Base-by-base conservation (phyloP, 2,888 invertebrate species). In the Orthosia gracilis region DNA sequence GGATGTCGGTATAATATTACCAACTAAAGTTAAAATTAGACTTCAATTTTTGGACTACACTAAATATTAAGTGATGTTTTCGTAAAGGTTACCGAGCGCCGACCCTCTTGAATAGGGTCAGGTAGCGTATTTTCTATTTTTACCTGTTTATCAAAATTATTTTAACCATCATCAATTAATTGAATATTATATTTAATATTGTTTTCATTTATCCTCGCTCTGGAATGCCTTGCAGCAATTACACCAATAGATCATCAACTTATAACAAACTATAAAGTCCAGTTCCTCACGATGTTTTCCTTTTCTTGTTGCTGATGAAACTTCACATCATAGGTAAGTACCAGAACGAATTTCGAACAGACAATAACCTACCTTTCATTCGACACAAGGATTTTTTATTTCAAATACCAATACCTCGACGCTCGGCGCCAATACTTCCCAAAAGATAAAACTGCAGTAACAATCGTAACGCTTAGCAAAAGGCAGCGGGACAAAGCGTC, bases 401-500 rank as follows among this genome's bases (percentile, higher is more conserved):
- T 79, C 73, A 75, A 84, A 82, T 80, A 69, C 84, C 80, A 70
- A 76, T 82, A 85, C 69, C 49, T 76, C 68, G 80, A 80, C 81
- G 80, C 52, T 76, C 69, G 80, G 83, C 84, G 82, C 85, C 86
- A 85, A 71, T 84, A 76, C 83, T 85, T 85, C 82, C 81, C 69
- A 85, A 88, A 86, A 89, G 87, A 90, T 88, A 89, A 91, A 90
- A 90, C 83, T 84, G 84, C 83, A 86, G 87, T 88, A 88, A 87
- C 87, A 86, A 84, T 86, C 75, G 83, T 74, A 84, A 86, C 84
- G 88, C 82, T 90, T 90, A 86, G 88, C 87, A 86, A 87, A 90
- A 90, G 88, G 88, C 86, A 89, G 77, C 83, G 83, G 88, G 84
- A 89, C 91, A 92, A 90, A 88, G 89, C 84, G 85, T 83, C 87